phyloP scores from a whole-genome alignment of 1,140 invertebrate species.

The Heliconius congener region DNA sequence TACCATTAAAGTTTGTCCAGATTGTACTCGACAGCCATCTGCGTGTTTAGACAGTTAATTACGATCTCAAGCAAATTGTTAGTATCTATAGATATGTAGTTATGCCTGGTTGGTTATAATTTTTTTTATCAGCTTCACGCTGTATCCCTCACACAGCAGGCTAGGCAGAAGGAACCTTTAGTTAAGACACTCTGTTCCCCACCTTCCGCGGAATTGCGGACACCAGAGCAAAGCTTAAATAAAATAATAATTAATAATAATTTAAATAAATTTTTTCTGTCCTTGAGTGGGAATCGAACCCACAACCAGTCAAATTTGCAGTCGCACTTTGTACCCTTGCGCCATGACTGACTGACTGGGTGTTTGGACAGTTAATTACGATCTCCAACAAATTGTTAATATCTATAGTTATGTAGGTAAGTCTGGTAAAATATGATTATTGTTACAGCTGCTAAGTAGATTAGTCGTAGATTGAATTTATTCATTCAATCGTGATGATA shows the following conservation, averaged over 20 bases:
- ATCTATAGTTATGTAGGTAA: too few species aligned
- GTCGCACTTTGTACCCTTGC: too few species aligned
- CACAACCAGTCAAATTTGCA: too few species aligned
- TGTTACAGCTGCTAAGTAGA: background rate
- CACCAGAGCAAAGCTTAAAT: too few species aligned
- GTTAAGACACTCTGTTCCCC: too few species aligned
- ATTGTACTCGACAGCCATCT: constrained; percentile 19
- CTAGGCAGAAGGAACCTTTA: too few species aligned
- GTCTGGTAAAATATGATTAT: background rate
- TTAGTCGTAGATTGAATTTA: background rate
- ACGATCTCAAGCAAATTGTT: background rate
- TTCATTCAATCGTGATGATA: background rate
- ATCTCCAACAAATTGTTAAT: background rate
- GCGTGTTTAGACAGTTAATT: constrained; percentile 23
- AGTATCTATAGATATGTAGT: background rate
- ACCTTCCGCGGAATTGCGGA: too few species aligned
- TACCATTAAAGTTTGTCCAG: constrained; percentile 11
- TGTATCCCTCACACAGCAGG: too few species aligned
- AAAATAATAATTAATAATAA: too few species aligned
- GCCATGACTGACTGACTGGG: background rate
- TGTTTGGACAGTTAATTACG: constrained; percentile 14
- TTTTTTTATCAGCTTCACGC: background rate
- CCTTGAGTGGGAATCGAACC: too few species aligned
- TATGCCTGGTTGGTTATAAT: background rate
- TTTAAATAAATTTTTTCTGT: too few species aligned